Percentiles rank a stretch among this genome's conserved stretches.
phyloP scores from a whole-genome alignment of 2,113 vertebrate genomes.

The Sorex araneus region DNA sequence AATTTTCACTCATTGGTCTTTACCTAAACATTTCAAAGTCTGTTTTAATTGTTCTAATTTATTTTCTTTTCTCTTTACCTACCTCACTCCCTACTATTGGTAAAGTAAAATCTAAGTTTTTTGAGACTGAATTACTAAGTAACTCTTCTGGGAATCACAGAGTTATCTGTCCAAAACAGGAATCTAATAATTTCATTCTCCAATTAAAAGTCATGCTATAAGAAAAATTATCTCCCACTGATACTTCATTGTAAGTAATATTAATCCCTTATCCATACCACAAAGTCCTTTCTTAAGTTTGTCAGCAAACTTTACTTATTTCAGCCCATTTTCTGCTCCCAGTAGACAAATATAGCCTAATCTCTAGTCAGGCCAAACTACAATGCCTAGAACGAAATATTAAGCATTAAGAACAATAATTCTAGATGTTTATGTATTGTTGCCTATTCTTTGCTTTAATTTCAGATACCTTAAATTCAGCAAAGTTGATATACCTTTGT shows the following conservation, averaged over 20 bases:
- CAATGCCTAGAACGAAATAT: background rate
- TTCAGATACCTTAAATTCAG: slow-evolving; percentile 39
- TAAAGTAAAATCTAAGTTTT: background rate
- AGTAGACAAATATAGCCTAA: background rate
- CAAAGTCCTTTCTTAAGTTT: background rate
- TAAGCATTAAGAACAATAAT: background rate
- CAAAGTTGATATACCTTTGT: background rate
- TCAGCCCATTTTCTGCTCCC: background rate
- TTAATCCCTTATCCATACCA: too few species aligned
- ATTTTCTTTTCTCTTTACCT: slow-evolving; percentile 27
- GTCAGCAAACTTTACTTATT: background rate
- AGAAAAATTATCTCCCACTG: too few species aligned
- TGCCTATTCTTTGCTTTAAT: slow-evolving; percentile 22
- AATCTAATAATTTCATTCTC: background rate
- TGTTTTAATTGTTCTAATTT: background rate
- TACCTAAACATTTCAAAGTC: background rate
- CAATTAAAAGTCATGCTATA: slow-evolving; percentile 9
- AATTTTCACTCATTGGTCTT: background rate
- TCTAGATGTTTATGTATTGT: background rate
- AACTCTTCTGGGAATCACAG: background rate
- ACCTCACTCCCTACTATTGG: background rate
- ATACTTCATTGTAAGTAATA: too few species aligned
- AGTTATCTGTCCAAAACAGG: slow-evolving; percentile 43
- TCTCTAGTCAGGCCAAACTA: background rate
- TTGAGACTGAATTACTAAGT: slow-evolving; percentile 32